These are phyloP conservation scores for Digitonthophagus gazella DNA, from an alignment of 2,888 invertebrate species.

Conservation along the genomic window DNA sequence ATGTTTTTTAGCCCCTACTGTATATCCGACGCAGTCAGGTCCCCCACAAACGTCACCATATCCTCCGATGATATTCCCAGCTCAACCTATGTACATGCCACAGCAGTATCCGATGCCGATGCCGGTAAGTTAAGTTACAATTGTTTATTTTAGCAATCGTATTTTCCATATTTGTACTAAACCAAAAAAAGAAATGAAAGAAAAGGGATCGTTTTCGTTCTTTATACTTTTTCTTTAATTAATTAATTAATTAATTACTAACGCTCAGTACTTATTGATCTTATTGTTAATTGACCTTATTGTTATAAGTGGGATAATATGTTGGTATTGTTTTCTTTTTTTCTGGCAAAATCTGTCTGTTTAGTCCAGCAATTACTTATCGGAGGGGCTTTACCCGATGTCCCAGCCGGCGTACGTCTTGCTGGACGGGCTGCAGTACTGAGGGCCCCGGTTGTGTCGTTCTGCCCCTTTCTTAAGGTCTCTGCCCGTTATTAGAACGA, in stretches of 20 bases:
- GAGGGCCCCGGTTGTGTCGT: conserved; percentile 52
- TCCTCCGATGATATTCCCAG: conserved; percentile 49
- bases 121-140: conserved; percentile 48
- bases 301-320: background rate
- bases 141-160: background rate
- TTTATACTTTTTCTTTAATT: background rate
- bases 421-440: conserved; percentile 63
- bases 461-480: conserved; percentile 49
- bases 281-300: background rate
- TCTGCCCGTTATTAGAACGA: conserved; percentile 33
- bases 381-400: conserved; percentile 58
- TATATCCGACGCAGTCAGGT: conserved; percentile 48
- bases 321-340: conserved; percentile 2
- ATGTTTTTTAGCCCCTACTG: conserved; percentile 42
- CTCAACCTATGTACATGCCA: conserved; percentile 51
- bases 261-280: background rate
- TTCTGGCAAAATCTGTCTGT: conserved; percentile 27
- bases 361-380: conserved; percentile 53
- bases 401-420: conserved; percentile 61
- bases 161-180: background rate
- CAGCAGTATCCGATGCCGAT: conserved; percentile 53
- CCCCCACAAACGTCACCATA: conserved; percentile 48
- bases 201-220: conserved; percentile 1
- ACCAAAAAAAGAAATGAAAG: background rate
- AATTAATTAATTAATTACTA: background rate